Percentiles rank a stretch among this genome's conserved stretches.
phyloP scores from a whole-genome alignment of 2,113 vertebrate species.

The Eulacestoma nigropectus region DNA sequence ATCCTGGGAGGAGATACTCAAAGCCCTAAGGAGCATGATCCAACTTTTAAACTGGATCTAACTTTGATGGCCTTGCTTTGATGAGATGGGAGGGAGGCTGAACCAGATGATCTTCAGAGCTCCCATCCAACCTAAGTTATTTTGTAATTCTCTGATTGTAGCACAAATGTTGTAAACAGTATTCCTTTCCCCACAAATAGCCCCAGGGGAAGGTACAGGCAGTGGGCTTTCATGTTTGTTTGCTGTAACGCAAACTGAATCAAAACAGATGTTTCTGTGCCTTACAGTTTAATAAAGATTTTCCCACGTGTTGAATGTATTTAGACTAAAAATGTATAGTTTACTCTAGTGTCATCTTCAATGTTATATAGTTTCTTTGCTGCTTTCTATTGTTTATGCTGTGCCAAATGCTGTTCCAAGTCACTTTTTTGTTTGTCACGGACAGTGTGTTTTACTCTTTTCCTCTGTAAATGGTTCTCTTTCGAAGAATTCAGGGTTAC shows the following conservation, averaged over 20 bases:
- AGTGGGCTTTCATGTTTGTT: conserved; percentile 5
- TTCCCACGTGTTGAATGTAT: conserved; percentile 16
- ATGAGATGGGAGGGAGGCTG: not conserved
- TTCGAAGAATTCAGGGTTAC: not conserved
- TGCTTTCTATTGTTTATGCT: not conserved
- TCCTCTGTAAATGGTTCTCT: not conserved
- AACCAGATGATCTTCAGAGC: not conserved
- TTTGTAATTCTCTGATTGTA: not conserved
- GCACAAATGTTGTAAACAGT: not conserved
- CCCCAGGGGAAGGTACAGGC: not conserved
- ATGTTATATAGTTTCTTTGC: not conserved
- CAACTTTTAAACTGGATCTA: not conserved
- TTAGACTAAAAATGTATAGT: conserved; percentile 11
- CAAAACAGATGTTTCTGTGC: conserved; percentile 35
- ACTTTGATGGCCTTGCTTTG: conserved; percentile 11
- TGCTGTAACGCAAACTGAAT: not conserved
- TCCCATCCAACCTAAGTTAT: not conserved
- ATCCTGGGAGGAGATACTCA: not conserved
- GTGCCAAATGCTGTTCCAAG: not conserved
- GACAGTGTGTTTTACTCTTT: not conserved
- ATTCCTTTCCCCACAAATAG: not conserved
- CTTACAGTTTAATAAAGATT: conserved; percentile 26
- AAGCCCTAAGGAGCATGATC: not conserved
- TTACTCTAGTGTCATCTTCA: not conserved
- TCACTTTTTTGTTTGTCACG: not conserved